A percentile compares a stretch with the other conserved stretches of the same genome.
Evolutionary conservation across 1,140 invertebrate species (phyloP).

Genomic region (Phthorimaea operculella): DNA sequence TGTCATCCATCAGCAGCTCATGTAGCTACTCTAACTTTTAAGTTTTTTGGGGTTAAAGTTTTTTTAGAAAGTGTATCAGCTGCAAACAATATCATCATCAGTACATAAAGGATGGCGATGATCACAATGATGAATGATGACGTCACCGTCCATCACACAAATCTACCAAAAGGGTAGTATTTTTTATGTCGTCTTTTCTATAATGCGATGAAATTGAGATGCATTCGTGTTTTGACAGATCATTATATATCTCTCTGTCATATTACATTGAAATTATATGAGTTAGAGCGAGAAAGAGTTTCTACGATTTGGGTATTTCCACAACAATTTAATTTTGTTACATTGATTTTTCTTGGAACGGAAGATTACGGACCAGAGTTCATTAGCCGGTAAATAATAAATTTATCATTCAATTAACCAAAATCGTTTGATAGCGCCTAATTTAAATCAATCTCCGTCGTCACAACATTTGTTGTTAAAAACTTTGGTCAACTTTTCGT

Average conservation of each 20-base stretch:
- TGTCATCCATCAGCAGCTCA: too few species aligned
- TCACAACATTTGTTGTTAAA: not conserved
- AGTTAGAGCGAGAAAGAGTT: not conserved
- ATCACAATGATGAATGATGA: too few species aligned
- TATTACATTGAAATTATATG: not conserved
- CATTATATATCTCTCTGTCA: not conserved
- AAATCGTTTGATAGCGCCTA: not conserved
- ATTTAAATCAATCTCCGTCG: not conserved
- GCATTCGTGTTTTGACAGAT: not conserved
- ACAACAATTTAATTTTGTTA: not conserved
- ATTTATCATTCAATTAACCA: constrained; percentile 1
- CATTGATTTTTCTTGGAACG: too few species aligned
- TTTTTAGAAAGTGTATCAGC: too few species aligned
- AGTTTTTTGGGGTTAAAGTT: too few species aligned
- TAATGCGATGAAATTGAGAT: not conserved
- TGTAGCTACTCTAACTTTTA: too few species aligned
- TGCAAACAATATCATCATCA: too few species aligned
- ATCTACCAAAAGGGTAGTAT: too few species aligned
- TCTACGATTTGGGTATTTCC: too few species aligned
- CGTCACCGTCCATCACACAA: too few species aligned
- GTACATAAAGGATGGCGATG: too few species aligned
- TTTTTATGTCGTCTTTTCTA: not conserved
- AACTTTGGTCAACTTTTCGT: not conserved
- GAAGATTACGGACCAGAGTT: not conserved
- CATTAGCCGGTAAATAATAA: not conserved